These are phyloP conservation scores for Tenthredo amoena DNA, from an alignment of 2,888 invertebrate species.

Conservation along the genomic window DNA sequence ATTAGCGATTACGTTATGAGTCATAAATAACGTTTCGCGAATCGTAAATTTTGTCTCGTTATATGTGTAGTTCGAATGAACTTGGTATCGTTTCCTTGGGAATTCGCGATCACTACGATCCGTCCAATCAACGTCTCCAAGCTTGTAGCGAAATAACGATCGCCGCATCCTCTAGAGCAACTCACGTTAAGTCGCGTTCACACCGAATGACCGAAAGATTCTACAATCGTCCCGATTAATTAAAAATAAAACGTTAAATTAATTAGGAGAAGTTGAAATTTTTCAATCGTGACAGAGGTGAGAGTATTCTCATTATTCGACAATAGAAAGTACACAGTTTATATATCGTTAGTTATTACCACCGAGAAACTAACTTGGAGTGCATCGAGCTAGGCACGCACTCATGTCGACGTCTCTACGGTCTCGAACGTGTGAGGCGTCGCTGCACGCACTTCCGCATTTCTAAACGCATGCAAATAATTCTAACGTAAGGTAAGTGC, in stretches of 20 bases:
- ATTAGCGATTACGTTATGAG: slow-evolving; percentile 57
- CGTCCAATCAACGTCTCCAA: slow-evolving; percentile 50
- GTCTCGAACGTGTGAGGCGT: slow-evolving; percentile 38
- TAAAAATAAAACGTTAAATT: background rate
- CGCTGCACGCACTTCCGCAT: slow-evolving; percentile 65
- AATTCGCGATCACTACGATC: slow-evolving; percentile 46
- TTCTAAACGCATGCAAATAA: slow-evolving; percentile 67
- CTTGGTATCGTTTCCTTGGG: slow-evolving; percentile 53
- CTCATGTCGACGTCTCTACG: background rate
- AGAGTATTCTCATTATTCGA: slow-evolving; percentile 31
- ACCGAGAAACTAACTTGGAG: background rate
- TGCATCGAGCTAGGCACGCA: slow-evolving; percentile 9
- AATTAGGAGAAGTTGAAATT: background rate
- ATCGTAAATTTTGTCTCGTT: slow-evolving; percentile 59
- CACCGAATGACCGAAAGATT: background rate
- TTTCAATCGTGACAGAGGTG: background rate
- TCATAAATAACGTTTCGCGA: slow-evolving; percentile 59
- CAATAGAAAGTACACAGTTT: slow-evolving; percentile 32
- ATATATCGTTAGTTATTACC: background rate
- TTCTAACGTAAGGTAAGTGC: slow-evolving; percentile 66
- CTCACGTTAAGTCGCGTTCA: slow-evolving; percentile 19
- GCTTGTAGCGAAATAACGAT: slow-evolving; percentile 49
- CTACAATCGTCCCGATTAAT: background rate
- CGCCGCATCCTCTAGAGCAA: slow-evolving; percentile 12
- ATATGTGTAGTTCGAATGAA: slow-evolving; percentile 52